Evolutionary conservation across 1,140 invertebrate species (phyloP).

Genomic region (Tyrophagus putrescentiae): DNA sequence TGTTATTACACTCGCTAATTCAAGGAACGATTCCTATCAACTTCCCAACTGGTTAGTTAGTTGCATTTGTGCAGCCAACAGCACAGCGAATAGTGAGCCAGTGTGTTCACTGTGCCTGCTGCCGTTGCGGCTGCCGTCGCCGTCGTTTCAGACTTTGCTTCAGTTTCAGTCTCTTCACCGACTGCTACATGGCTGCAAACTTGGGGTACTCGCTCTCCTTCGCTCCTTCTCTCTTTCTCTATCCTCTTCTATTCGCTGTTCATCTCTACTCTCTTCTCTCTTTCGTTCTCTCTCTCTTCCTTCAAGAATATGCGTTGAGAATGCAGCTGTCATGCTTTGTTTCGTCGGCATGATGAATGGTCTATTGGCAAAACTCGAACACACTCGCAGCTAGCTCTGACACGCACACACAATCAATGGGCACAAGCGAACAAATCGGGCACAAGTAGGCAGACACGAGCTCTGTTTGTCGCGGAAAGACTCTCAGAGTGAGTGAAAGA

Average conservation of each 20-base stretch:
- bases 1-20: conserved; percentile 13
- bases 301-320: conserved; percentile 13
- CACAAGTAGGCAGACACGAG: conserved; percentile 13
- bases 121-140: no score
- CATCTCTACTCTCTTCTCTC: no score
- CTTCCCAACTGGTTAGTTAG: conserved; percentile 1
- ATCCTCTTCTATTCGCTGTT: no score
- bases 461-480: conserved; percentile 8
- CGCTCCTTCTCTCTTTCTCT: no score
- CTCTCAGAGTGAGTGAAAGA: no score
- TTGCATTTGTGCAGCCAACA: not conserved
- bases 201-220: no score
- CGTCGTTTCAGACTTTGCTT: no score
- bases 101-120: not conserved
- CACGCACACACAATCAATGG: conserved; percentile 7
- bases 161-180: no score
- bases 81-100: no score
- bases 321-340: conserved; percentile 11
- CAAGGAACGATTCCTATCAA: conserved; percentile 12
- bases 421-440: conserved; percentile 7
- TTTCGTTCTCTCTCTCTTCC: conserved; percentile 7
- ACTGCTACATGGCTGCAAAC: no score
- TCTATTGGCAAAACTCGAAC: conserved; percentile 15
- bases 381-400: not conserved
- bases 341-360: conserved; percentile 14